phyloP scores from a whole-genome alignment of 2,113 vertebrate species.

The Syngnathus scovelli region DNA sequence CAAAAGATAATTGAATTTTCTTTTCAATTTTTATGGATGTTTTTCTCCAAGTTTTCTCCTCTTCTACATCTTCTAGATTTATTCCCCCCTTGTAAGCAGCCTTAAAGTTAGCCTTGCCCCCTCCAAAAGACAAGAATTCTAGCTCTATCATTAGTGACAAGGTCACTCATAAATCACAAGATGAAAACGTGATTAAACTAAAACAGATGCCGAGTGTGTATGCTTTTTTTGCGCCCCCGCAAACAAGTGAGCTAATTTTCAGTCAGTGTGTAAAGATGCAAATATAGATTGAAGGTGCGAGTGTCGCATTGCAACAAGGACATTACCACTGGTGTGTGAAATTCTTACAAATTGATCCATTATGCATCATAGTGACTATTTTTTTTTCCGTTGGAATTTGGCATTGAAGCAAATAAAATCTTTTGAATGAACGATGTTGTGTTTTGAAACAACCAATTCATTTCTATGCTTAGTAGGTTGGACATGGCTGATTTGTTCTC shows the following conservation, averaged over 20 bases:
- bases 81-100: no score
- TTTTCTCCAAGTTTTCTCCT: no score
- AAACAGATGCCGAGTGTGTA: constrained; percentile 7
- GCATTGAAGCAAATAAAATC: constrained; percentile 1
- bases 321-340: constrained; percentile 5
- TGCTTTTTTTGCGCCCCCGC: constrained; percentile 12
- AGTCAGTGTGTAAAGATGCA: constrained; percentile 2
- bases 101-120: no score
- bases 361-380: constrained; percentile 17
- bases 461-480: constrained; percentile 11
- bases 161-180: background rate
- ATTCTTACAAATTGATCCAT: background rate
- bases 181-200: background rate
- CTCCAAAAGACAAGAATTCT: no score
- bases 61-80: no score
- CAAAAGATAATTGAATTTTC: no score
- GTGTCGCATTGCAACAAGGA: constrained; percentile 5
- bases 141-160: no score
- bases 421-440: constrained; percentile 30
- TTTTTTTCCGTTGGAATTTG: background rate
- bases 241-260: constrained; percentile 5
- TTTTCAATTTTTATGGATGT: no score
- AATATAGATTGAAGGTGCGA: background rate
- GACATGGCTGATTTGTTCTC: constrained; percentile 30
- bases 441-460: constrained; percentile 22